Percentiles rank a stretch among this genome's conserved stretches.
These are phyloP conservation scores for Cricetomys ansorgei DNA, from an alignment of 2,113 vertebrate species.

Conservation along the genomic window DNA sequence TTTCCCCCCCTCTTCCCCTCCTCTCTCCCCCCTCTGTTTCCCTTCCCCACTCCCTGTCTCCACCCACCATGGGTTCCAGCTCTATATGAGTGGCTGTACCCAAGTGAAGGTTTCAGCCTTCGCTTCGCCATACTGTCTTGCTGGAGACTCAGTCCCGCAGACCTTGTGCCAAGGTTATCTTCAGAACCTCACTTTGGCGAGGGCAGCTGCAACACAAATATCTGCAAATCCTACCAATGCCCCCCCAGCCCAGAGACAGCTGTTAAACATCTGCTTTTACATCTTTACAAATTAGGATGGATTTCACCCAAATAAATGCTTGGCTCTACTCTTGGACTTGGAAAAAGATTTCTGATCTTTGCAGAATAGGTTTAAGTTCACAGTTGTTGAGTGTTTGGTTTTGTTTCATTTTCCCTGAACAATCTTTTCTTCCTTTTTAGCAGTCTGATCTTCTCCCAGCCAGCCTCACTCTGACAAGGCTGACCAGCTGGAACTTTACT, in stretches of 20 bases:
- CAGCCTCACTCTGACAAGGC: neutral
- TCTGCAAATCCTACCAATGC: neutral
- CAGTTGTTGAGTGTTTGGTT: fast-evolving
- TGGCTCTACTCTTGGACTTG: neutral
- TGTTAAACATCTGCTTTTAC: neutral
- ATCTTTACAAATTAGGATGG: neutral
- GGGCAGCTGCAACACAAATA: neutral
- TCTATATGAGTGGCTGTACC: neutral
- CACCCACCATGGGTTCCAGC: neutral
- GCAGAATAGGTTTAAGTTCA: neutral
- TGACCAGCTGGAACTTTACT: neutral
- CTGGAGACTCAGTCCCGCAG: neutral
- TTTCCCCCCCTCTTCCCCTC: too few relatives aligned
- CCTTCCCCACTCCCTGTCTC: conserved; percentile 58
- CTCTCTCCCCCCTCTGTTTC: too few relatives aligned
- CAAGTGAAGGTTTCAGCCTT: neutral
- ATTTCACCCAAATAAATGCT: neutral
- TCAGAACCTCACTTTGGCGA: neutral
- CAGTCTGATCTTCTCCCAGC: neutral
- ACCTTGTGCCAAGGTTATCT: neutral
- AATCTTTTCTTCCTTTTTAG: neutral
- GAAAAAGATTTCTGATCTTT: neutral
- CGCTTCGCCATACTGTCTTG: neutral
- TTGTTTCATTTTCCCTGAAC: neutral
- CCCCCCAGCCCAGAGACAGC: neutral